Percentiles rank a stretch among this genome's conserved stretches.
phyloP scores from a whole-genome alignment of 2,113 vertebrate genomes.

The Perognathus longimembris region DNA sequence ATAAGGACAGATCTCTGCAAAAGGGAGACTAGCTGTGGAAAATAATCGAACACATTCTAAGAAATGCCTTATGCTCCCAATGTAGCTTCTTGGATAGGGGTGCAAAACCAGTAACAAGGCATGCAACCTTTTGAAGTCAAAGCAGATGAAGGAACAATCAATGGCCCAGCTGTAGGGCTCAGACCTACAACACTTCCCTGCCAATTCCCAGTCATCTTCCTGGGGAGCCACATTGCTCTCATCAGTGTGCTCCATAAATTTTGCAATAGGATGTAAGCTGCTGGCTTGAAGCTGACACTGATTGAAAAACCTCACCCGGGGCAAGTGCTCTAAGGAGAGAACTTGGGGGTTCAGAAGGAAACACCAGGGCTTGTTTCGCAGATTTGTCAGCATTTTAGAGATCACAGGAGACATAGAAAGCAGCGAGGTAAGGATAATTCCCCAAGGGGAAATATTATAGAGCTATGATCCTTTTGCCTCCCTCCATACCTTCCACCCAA shows the following conservation, averaged over 20 bases:
- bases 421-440: background rate
- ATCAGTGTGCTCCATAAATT: conserved; percentile 68
- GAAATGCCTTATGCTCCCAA: background rate
- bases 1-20: background rate
- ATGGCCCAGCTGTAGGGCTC: conserved; percentile 56
- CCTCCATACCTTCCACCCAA: too few relatives aligned
- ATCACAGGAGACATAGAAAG: conserved; percentile 33
- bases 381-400: conserved; percentile 64
- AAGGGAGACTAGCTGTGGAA: background rate
- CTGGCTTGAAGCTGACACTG: conserved; percentile 54
- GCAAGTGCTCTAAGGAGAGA: conserved; percentile 41
- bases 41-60: conserved; percentile 27
- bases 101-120: conserved; percentile 69
- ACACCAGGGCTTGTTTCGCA: background rate
- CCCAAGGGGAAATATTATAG: background rate
- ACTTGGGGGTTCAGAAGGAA: conserved; percentile 37
- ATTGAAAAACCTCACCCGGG: conserved; percentile 56
- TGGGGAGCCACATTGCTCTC: conserved; percentile 67
- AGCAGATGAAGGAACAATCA: conserved; percentile 47
- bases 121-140: conserved; percentile 67
- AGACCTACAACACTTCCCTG: conserved; percentile 48
- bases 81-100: conserved; percentile 42
- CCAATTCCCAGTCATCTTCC: conserved; percentile 57
- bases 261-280: conserved; percentile 56
- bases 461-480: background rate